Conservation (phyloP, 1,140 invertebrate species). For the Drosophila bocqueti region DNA sequence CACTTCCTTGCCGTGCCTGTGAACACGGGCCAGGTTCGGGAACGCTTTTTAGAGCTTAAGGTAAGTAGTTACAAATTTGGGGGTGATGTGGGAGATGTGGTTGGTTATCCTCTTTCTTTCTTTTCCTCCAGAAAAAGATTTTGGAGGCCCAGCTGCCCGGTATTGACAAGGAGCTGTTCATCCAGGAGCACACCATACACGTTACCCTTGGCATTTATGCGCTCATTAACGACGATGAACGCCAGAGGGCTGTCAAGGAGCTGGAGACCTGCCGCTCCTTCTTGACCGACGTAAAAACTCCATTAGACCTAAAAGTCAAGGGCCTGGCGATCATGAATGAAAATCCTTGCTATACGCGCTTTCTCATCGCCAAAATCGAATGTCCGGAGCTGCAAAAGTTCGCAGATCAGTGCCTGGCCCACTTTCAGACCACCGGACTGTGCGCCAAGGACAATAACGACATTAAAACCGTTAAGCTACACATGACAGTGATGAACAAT, state of each 20-base stretch:
- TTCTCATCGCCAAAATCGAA: slow-evolving; percentile 90
- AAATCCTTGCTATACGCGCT: slow-evolving; percentile 89
- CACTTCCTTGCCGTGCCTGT: slow-evolving; percentile 74
- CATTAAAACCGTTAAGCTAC: slow-evolving; percentile 89
- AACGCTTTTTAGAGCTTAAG: slow-evolving; percentile 55
- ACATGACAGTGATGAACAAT: slow-evolving; percentile 92
- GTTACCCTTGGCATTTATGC: slow-evolving; percentile 64
- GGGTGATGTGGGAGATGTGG: background rate
- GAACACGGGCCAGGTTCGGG: slow-evolving; percentile 52
- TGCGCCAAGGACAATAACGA: slow-evolving; percentile 54
- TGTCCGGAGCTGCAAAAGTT: slow-evolving; percentile 79
- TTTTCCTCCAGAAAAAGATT: slow-evolving; percentile 44
- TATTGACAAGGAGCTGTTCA: slow-evolving; percentile 65
- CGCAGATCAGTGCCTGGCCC: slow-evolving; percentile 86
- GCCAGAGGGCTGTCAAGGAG: slow-evolving; percentile 49
- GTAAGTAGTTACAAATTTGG: slow-evolving; percentile 10
- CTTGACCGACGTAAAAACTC: slow-evolving; percentile 36
- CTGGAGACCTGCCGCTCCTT: slow-evolving; percentile 57
- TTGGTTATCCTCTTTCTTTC: background rate
- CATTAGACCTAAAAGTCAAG: slow-evolving; percentile 84
- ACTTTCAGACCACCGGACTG: slow-evolving; percentile 86
- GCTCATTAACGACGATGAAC: slow-evolving; percentile 69
- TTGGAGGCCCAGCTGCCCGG: slow-evolving; percentile 65
- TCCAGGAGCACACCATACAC: slow-evolving; percentile 55
- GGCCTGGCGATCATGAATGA: slow-evolving; percentile 95